Base-by-base conservation (phyloP, 2,797 vertebrate genomes). In the Dicrostonyx torquatus region DNA sequence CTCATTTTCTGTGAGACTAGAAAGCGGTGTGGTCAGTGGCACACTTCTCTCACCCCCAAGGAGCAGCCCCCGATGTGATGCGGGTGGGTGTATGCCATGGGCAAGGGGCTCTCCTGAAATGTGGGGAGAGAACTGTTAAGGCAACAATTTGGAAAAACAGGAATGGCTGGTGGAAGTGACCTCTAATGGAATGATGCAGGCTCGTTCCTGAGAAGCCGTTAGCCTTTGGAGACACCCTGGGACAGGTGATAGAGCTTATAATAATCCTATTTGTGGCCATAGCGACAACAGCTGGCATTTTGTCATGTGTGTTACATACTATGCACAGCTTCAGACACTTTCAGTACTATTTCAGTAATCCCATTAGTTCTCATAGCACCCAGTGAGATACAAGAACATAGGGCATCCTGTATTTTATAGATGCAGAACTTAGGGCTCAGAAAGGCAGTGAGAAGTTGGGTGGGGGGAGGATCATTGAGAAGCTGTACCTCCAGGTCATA, bases 181-280 rank as follows among this genome's bases (percentile, higher is more conserved):
- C 87, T 73, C 76, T 90, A 26, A 70, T 37, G 24, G 34, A 78
- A 40, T 11, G 18, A 50, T 43, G 50, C 87, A 82, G 26, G 34
- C 24, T 84, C 18, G 0, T 43, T 72, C 66, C 78, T 34, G 68
- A 76, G 73, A 45, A 53, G 75, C 73, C 87, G 7, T 24, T 80
- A 76, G 48, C 43, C 90, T 95, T 85, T 24, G 55, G 48, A 79
- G n/a, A 62, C 34, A 34, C n/a, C 87, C 89, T 94, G 88, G 76
- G 76, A 64, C 31, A 70, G 60, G 22, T 84, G 2, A 60, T 18
- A 43, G 20, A 87, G 79, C 48, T 78, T 87, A 60, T 73, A 75
- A 43, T 82, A 60, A 43, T 77, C 34, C 1, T 34, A 70, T 92
- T 64, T 24, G 55, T 70, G 83, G 40, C 40, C 60, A 13, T 83